Conservation (phyloP, 2,113 vertebrate species). For the Asarcornis scutulata region DNA sequence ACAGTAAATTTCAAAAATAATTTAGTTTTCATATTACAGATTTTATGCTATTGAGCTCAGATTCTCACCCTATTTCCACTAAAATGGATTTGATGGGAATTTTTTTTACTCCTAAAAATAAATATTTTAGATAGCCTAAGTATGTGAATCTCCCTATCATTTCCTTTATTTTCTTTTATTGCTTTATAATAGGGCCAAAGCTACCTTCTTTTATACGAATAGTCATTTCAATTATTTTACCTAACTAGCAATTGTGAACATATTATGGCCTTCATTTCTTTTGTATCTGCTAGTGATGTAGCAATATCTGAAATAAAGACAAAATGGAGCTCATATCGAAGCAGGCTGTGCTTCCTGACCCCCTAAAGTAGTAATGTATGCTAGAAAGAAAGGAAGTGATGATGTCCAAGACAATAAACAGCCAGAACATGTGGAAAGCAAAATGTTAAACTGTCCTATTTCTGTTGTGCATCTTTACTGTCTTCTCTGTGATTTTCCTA, state of each 20-base stretch:
- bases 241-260: background rate
- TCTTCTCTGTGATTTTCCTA: background rate
- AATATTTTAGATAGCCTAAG: background rate
- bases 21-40: background rate
- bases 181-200: background rate
- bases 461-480: background rate
- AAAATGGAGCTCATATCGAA: constrained; percentile 27
- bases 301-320: constrained; percentile 26
- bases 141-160: background rate
- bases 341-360: constrained; percentile 20
- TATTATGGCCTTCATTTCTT: background rate
- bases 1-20: background rate
- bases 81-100: background rate
- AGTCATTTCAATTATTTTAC: background rate
- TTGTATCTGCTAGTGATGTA: background rate
- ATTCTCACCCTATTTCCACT: background rate
- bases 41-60: background rate
- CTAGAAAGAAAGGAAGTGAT: background rate
- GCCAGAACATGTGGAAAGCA: constrained; percentile 25
- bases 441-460: background rate
- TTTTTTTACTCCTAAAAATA: background rate
- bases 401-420: constrained; percentile 33
- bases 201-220: background rate
- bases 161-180: background rate
- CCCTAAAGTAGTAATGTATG: constrained; percentile 2